Evolutionary conservation across 2,797 vertebrate species (phyloP).

Genomic region (Picus viridis): DNA sequence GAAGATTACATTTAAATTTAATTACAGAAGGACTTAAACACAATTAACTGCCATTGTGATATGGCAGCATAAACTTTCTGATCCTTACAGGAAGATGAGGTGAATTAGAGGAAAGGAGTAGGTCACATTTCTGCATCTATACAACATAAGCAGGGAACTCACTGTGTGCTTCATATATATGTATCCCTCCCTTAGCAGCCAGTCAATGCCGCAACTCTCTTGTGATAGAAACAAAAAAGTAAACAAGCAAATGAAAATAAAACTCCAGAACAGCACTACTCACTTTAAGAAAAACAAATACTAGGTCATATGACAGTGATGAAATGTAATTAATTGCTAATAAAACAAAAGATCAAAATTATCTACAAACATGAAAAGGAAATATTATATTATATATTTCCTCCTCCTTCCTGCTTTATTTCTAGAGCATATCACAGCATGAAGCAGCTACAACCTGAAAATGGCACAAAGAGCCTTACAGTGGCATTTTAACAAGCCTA

Average conservation of each 20-base stretch:
- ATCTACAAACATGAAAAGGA: neutral
- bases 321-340: neutral
- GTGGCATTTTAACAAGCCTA: constrained; percentile 67
- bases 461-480: constrained; percentile 44
- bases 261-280: fast-evolving
- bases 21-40: neutral
- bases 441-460: constrained; percentile 41
- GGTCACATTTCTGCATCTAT: neutral
- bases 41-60: neutral
- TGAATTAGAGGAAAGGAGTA: neutral
- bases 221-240: neutral
- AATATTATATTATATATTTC: neutral
- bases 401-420: constrained; percentile 26
- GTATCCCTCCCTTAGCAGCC: neutral
- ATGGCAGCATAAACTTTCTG: neutral
- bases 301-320: neutral
- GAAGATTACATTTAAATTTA: neutral
- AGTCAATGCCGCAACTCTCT: neutral
- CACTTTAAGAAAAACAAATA: neutral
- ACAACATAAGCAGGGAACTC: fast-evolving
- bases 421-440: constrained; percentile 36
- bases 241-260: neutral
- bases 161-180: neutral
- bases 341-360: neutral
- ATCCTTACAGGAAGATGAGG: neutral